Base-by-base conservation (phyloP, 2,797 vertebrate species). In the Cichlasoma orientale region DNA sequence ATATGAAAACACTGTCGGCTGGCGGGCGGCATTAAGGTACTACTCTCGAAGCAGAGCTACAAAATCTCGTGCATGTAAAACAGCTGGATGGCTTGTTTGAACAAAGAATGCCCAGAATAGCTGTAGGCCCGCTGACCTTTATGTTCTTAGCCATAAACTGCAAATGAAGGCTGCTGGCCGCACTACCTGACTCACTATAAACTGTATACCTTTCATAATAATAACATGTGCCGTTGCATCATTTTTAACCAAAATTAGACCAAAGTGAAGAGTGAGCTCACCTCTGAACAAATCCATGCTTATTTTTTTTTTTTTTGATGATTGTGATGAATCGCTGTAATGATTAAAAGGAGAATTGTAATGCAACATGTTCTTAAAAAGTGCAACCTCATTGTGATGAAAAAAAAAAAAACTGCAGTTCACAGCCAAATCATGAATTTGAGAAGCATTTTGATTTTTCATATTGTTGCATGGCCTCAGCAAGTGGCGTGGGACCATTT, bases 31-130 rank as follows among this genome's bases (percentile, higher is more conserved):
- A 93, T 96, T 95, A 96, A 94, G 96, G 96, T 98, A 98, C 97
- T 96, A 77, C 63, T 96, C 94, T 93, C 29, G 56, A 77, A 81
- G 52, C 52, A 59, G 36, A 87, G 52, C 52, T 31, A 31, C 25
- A 68, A 50, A 50, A 68, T 18, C 56, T 76, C 85, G 83, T 36
- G 31, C 74, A 85, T 88, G 82, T 85, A 79, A 85, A 84, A 82
- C 78, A 72, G 82, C 80, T 69, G 54, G 55, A 78, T 53, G 80
- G 75, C 81, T 90, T 85, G 84, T 95, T 94, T 95, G 96, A 98
- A 97, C 97, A 97, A 97, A 97, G 93, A 94, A 96, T 95, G 95
- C 94, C 97, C 95, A 95, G 96, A 96, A 95, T 95, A 92, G 73
- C 80, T 90, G 82, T 88, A 83, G 82, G 93, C 94, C 94, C 88